Evolutionary conservation across 2,797 vertebrate genomes (phyloP).

Genomic region (Centroberyx gerrardi): DNA sequence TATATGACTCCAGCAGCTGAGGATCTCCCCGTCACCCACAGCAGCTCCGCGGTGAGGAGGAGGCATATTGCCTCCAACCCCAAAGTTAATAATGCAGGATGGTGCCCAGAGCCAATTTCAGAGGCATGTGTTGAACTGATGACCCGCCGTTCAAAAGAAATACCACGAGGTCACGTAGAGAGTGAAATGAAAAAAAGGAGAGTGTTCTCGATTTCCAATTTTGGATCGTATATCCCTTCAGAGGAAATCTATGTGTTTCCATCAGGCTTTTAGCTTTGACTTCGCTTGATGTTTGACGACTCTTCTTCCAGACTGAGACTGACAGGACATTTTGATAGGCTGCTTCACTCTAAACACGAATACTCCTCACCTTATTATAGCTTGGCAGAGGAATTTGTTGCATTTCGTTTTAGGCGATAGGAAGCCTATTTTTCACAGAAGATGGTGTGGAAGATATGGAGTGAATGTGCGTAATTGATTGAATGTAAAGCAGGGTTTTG

Average conservation of each 20-base stretch:
- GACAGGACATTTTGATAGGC: conserved; percentile 16
- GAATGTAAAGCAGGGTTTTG: background rate
- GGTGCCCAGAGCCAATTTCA: conserved; percentile 60
- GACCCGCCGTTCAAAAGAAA: conserved; percentile 52
- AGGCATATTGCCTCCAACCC: conserved; percentile 54
- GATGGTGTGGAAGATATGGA: background rate
- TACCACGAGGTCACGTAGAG: conserved; percentile 36
- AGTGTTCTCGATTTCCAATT: conserved; percentile 1
- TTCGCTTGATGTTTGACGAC: conserved; percentile 12
- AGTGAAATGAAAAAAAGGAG: conserved; percentile 17
- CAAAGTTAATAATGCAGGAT: conserved; percentile 59
- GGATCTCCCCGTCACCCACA: conserved; percentile 35
- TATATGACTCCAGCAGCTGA: conserved; percentile 52
- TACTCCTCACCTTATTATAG: background rate
- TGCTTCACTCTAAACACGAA: background rate
- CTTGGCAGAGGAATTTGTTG: background rate
- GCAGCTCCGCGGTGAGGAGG: conserved; percentile 36
- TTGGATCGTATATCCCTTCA: background rate
- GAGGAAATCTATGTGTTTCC: conserved; percentile 1
- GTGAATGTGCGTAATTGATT: background rate
- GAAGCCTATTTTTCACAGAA: background rate
- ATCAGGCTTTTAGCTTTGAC: conserved; percentile 5
- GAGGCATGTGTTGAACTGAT: conserved; percentile 70
- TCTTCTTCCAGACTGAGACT: background rate
- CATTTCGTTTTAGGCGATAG: background rate